Evolutionary conservation across 2,113 vertebrate species (phyloP).

Genomic region (Seriola rivoliana): DNA sequence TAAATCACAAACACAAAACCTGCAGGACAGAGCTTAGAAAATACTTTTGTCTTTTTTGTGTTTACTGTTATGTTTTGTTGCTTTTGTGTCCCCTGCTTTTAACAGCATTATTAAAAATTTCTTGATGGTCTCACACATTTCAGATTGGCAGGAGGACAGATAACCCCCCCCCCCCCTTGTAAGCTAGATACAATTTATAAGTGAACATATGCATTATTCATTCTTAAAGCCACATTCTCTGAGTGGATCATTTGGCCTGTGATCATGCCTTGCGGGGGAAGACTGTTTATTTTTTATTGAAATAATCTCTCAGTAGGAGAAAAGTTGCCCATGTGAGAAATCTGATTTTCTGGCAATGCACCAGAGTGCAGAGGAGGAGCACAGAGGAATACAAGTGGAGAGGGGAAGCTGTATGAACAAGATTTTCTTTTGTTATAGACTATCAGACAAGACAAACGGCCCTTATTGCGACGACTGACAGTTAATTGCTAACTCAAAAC

Average conservation of each 20-base stretch:
- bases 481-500: slow-evolving; percentile 66
- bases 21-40: slow-evolving; percentile 4
- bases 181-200: slow-evolving; percentile 69
- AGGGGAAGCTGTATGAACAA: slow-evolving; percentile 49
- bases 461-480: slow-evolving; percentile 54
- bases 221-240: slow-evolving; percentile 78
- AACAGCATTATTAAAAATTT: slow-evolving; percentile 42
- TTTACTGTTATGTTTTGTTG: not conserved
- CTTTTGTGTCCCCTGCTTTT: not conserved
- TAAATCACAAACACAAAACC: slow-evolving; percentile 21
- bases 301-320: slow-evolving; percentile 83
- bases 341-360: slow-evolving; percentile 81
- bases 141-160: slow-evolving; percentile 53
- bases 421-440: slow-evolving; percentile 65
- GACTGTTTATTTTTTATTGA: slow-evolving; percentile 84
- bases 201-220: slow-evolving; percentile 80
- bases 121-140: slow-evolving; percentile 58
- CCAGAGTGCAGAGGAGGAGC: slow-evolving; percentile 75
- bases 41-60: not conserved
- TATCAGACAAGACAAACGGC: slow-evolving; percentile 67
- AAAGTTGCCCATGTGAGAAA: slow-evolving; percentile 83
- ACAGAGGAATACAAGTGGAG: slow-evolving; percentile 49
- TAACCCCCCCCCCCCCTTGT: slow-evolving; percentile 25
- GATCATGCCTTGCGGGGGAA: slow-evolving; percentile 79
- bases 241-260: slow-evolving; percentile 79